These are phyloP conservation scores for Electrophaes corylata DNA, from an alignment of 2,888 invertebrate species.

Conservation along the genomic window DNA sequence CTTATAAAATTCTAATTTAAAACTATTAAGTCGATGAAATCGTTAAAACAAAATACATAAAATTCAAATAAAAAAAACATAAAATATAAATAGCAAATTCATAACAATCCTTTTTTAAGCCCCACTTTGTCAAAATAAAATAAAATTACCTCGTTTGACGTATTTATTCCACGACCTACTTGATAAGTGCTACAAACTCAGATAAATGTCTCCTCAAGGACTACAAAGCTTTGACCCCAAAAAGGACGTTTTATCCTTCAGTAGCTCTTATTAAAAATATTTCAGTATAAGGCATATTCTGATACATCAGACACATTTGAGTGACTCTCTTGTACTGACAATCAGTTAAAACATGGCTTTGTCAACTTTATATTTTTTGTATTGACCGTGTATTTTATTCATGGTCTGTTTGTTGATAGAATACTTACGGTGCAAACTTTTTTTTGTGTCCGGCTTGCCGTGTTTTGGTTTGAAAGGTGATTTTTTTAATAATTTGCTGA, in stretches of 20 bases:
- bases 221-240: not conserved
- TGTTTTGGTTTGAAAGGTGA: no score
- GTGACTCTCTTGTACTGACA: not conserved
- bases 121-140: not conserved
- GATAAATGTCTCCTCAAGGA: no score
- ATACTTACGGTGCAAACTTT: no score
- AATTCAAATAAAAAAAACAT: no score
- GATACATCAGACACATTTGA: not conserved
- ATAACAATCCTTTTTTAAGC: no score
- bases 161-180: constrained; percentile 1
- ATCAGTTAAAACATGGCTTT: not conserved
- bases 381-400: not conserved
- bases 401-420: no score
- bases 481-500: no score
- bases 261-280: not conserved
- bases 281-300: not conserved
- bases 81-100: no score
- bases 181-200: not conserved
- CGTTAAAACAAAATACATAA: no score
- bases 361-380: not conserved
- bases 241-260: not conserved
- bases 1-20: no score
- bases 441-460: no score
- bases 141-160: constrained; percentile 11
- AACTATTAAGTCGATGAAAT: no score